Conservation (phyloP, 2,113 vertebrate species). For the Nyctibius bracteatus region DNA sequence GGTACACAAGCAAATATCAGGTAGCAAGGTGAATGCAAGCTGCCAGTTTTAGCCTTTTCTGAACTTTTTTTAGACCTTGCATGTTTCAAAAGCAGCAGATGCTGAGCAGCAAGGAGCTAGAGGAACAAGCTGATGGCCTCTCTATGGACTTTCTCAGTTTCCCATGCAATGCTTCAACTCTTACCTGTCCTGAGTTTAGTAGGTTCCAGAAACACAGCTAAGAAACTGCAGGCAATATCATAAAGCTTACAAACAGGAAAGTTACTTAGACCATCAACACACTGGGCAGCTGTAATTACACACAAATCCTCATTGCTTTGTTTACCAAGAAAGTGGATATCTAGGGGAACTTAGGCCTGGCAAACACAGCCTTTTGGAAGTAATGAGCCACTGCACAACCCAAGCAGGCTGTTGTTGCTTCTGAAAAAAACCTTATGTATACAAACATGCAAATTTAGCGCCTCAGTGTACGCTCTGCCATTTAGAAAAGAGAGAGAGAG, state of each 20-base stretch:
- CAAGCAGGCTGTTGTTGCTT: background rate
- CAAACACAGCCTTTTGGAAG: background rate
- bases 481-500: background rate
- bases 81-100: background rate
- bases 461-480: too few species aligned
- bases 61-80: background rate
- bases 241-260: background rate
- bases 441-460: background rate
- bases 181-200: background rate
- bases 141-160: background rate
- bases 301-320: background rate
- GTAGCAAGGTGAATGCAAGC: background rate
- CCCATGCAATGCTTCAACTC: background rate
- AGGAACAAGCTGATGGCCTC: background rate
- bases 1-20: background rate
- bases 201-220: background rate
- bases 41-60: background rate
- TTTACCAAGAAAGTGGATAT: background rate
- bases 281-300: background rate
- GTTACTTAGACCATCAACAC: background rate
- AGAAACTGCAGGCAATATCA: background rate
- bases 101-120: background rate
- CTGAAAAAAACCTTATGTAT: background rate
- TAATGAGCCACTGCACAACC: background rate
- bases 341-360: background rate